Conservation (phyloP, 2,797 vertebrate genomes). For the Paratrypauchen microcephalus region DNA sequence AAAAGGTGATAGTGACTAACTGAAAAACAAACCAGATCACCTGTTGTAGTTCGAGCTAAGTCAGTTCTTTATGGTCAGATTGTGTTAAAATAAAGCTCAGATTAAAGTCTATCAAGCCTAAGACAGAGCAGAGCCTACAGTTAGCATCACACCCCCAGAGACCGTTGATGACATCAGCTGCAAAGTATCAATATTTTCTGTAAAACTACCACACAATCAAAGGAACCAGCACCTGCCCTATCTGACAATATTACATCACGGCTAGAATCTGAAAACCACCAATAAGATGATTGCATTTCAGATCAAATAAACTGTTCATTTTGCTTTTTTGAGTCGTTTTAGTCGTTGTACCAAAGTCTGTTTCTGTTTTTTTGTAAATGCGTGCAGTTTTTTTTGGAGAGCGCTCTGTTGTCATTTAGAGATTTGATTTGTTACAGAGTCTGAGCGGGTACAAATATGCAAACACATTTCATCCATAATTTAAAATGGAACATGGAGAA, state of each 20-base stretch:
- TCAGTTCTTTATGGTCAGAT: no score
- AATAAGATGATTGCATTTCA: no score
- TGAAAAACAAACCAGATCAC: no score
- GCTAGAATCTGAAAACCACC: not conserved
- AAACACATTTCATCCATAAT: conserved; percentile 57
- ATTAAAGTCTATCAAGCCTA: no score
- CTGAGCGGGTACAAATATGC: conserved; percentile 42
- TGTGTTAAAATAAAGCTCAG: no score
- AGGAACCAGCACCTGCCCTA: no score
- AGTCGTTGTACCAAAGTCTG: not conserved
- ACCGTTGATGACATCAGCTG: no score
- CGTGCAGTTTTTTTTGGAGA: not conserved
- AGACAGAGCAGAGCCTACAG: no score
- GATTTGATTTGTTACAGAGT: conserved; percentile 32
- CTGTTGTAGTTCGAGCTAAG: no score
- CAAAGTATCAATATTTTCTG: not conserved
- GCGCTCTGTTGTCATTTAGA: conserved; percentile 31
- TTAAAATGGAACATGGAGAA: conserved; percentile 52
- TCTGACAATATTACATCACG: not conserved
- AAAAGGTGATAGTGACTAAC: no score
- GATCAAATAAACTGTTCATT: no score
- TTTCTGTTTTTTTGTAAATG: conserved; percentile 13
- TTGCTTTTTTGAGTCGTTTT: not conserved
- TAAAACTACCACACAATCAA: not conserved
- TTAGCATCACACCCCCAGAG: no score